Conservation (phyloP, 2,113 vertebrate species). For the Rissa tridactyla region DNA sequence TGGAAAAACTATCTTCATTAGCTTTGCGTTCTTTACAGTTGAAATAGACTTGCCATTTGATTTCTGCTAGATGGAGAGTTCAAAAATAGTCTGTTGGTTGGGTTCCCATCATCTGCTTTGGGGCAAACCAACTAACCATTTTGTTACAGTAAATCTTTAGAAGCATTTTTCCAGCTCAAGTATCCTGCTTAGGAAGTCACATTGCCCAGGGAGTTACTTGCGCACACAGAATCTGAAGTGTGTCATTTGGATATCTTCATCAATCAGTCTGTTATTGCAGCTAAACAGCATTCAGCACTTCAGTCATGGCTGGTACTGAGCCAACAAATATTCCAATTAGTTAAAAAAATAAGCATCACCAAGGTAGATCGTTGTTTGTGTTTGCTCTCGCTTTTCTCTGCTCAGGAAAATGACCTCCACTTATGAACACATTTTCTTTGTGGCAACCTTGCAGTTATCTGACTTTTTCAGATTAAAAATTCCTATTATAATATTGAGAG, state of each 20-base stretch:
- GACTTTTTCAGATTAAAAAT: not conserved
- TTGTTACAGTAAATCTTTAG: not conserved
- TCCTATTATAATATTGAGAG: not conserved
- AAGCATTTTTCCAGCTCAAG: not conserved
- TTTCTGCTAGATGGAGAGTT: not conserved
- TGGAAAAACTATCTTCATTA: conserved; percentile 6
- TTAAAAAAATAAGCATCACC: not conserved
- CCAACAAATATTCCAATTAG: not conserved
- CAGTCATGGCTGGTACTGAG: not conserved
- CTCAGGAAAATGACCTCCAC: not conserved
- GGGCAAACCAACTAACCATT: not conserved
- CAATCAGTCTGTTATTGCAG: not conserved
- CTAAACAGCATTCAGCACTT: not conserved
- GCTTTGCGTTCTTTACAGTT: not conserved
- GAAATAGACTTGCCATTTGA: not conserved
- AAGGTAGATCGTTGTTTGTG: not conserved
- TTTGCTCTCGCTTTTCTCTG: rapidly evolving
- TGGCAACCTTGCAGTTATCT: not conserved
- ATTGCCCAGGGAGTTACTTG: not conserved
- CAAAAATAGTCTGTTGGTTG: not conserved
- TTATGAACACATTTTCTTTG: not conserved
- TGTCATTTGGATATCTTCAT: not conserved
- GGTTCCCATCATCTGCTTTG: not conserved
- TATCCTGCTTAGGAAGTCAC: not conserved
- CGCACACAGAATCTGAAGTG: not conserved